Conservation (phyloP, 2,888 invertebrate genomes). For the Trimorus sp. region DNA sequence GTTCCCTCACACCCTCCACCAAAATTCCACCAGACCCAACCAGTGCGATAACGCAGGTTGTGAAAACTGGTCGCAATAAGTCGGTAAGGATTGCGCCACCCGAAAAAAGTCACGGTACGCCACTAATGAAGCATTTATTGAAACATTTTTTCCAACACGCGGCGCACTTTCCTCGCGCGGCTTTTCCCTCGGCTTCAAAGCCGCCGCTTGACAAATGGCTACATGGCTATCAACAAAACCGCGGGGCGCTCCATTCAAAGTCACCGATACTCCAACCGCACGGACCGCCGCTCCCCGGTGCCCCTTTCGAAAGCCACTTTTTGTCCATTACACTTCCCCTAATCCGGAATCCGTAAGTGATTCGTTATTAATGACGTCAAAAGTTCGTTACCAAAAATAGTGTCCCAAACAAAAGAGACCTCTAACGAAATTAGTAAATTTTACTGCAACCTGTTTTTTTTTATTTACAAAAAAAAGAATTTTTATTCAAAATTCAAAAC, state of each 20-base stretch:
- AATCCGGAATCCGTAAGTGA: constrained; percentile 26
- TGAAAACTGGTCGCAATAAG: constrained; percentile 20
- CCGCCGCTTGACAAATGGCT: constrained; percentile 59
- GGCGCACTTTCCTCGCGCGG: constrained; percentile 36
- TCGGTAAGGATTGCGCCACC: constrained; percentile 21
- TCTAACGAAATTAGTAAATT: too few relatives aligned
- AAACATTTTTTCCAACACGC: constrained; percentile 42
- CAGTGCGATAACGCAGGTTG: not conserved
- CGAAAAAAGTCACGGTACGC: constrained; percentile 32
- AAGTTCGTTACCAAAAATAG: constrained; percentile 17
- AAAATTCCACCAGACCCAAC: too few relatives aligned
- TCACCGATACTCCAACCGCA: constrained; percentile 38
- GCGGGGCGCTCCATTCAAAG: constrained; percentile 52
- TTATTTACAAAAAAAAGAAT: too few relatives aligned
- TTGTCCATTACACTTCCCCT: constrained; percentile 42
- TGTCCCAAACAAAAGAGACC: constrained; percentile 1
- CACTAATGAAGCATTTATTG: constrained; percentile 42
- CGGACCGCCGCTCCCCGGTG: constrained; percentile 16
- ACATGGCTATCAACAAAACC: constrained; percentile 59
- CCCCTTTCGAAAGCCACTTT: constrained; percentile 38
- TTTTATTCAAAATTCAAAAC: too few relatives aligned
- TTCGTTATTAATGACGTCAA: constrained; percentile 36
- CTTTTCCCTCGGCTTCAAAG: constrained; percentile 44
- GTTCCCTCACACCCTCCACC: too few relatives aligned
- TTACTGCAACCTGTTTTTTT: too few relatives aligned